Conservation (phyloP, 2,888 invertebrate genomes). For the Auanema freiburgensis region DNA sequence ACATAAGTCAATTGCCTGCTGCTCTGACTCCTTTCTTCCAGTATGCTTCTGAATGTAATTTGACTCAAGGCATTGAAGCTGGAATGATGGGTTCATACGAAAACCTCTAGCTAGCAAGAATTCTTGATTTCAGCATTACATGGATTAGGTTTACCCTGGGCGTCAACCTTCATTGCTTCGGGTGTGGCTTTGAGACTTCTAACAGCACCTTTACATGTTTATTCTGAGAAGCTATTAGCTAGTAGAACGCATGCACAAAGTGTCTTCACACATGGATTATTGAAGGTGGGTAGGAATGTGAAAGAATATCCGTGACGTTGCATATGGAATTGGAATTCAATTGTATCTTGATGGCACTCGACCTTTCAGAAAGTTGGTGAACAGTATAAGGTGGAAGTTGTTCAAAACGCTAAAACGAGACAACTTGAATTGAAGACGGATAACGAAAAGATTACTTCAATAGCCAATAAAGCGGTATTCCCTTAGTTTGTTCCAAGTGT, state of each 20-base stretch:
- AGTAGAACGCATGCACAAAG: constrained; percentile 54
- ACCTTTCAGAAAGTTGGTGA: constrained; percentile 47
- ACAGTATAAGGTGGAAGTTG: constrained; percentile 44
- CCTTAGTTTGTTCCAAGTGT: not conserved
- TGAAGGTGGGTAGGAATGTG: constrained; percentile 48
- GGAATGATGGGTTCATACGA: constrained; percentile 53
- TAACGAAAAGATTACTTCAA: constrained; percentile 20
- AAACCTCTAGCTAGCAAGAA: constrained; percentile 1
- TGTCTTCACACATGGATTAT: constrained; percentile 45
- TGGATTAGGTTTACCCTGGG: constrained; percentile 49
- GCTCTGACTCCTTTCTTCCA: constrained; percentile 41
- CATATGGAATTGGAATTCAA: not conserved
- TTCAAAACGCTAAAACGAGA: constrained; percentile 34
- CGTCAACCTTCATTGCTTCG: constrained; percentile 46
- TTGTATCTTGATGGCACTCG: not conserved
- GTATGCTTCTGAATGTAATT: constrained; percentile 55
- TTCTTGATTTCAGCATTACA: constrained; percentile 43
- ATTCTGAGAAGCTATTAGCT: constrained; percentile 56
- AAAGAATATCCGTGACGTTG: no score
- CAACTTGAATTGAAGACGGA: constrained; percentile 43
- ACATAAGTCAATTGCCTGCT: constrained; percentile 33
- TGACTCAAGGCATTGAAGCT: constrained; percentile 51
- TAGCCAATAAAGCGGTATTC: constrained; percentile 29
- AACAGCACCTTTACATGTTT: constrained; percentile 55
- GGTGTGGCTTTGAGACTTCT: constrained; percentile 45